A percentile compares a stretch with the other conserved stretches of the same genome.
Evolutionary conservation across 2,113 vertebrate species (phyloP).

Genomic region (Anser cygnoides): DNA sequence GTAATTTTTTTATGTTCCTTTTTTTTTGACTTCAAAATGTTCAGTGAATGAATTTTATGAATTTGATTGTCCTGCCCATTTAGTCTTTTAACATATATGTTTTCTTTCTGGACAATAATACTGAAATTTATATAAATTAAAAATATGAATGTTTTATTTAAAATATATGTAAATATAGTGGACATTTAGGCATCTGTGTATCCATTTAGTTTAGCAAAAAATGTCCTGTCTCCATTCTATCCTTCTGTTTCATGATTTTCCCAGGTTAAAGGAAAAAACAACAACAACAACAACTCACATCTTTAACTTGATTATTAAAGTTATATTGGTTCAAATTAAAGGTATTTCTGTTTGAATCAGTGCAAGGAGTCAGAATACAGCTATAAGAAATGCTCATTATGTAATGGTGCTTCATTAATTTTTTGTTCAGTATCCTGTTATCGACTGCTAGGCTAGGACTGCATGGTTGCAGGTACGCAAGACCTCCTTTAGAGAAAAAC

Average conservation of each 20-base stretch:
- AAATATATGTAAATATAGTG: neutral
- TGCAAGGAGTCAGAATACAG: neutral
- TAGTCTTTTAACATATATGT: neutral
- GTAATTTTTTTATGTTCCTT: neutral
- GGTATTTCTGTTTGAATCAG: neutral
- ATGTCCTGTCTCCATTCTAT: neutral
- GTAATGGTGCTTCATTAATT: neutral
- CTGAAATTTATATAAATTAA: neutral
- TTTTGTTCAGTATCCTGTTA: constrained; percentile 3
- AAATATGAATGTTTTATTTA: neutral
- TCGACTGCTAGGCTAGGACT: neutral
- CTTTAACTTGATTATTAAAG: neutral
- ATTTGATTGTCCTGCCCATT: neutral
- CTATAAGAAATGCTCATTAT: neutral
- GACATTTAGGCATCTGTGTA: neutral
- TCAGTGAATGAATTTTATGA: neutral
- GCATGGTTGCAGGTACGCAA: neutral
- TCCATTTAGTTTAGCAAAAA: neutral
- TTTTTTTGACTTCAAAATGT: neutral
- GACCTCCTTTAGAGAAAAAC: constrained; percentile 34
- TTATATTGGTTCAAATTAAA: neutral
- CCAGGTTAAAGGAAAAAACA: neutral
- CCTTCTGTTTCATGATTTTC: neutral
- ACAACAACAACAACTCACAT: neutral
- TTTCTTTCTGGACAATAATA: neutral